Base-by-base conservation (phyloP, 2,113 vertebrate species). In the Microtus ochrogaster region DNA sequence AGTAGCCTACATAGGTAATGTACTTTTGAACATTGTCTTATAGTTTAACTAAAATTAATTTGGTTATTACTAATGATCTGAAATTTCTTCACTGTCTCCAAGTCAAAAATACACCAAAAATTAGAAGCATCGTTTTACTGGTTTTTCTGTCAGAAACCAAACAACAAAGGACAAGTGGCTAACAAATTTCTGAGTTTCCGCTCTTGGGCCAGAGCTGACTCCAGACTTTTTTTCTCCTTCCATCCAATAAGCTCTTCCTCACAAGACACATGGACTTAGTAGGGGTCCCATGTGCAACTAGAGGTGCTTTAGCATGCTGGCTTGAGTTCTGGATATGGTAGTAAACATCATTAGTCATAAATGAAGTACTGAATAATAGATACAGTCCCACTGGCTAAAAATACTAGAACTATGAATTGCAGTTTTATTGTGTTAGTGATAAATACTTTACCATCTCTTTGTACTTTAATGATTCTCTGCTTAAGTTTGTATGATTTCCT, bases 11-110 rank as follows among this genome's bases (percentile, higher is more conserved):
- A 86, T 63, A 95, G 39, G 13, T 24, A 84, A 66, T 52, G 49
- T n/a, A 85, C 19, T 84, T 92, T 87, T 76, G 36, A 44, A 5
- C 1, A 2, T 61, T 76, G 83, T 52, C 52, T 44, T 72, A 47
- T 74, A 21, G 33, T 92, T 82, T 13, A 93, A 91, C 9, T 39
- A 68, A 92, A 94, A 68, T 84, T 7, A 89, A 88, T 33, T 93
- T 92, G 94, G 13, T 39, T 55, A 16, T 92, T 87, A 44, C 68
- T 89, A 94, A 68, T 76, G 14, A 92, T 77, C 21, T 90, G 39
- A 87, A 94, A 89, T 86, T 81, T 12, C 36, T 76, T 91, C 19
- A 83, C 78, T 78, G 1, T 82, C 49, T 63, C 21, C 30, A 90
- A 47, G 10, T 3, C 30, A 8, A 33, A 82, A 86, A 49, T 26